Evolutionary conservation across 2,888 invertebrate species (phyloP).

Genomic region (Beris chalybata): DNA sequence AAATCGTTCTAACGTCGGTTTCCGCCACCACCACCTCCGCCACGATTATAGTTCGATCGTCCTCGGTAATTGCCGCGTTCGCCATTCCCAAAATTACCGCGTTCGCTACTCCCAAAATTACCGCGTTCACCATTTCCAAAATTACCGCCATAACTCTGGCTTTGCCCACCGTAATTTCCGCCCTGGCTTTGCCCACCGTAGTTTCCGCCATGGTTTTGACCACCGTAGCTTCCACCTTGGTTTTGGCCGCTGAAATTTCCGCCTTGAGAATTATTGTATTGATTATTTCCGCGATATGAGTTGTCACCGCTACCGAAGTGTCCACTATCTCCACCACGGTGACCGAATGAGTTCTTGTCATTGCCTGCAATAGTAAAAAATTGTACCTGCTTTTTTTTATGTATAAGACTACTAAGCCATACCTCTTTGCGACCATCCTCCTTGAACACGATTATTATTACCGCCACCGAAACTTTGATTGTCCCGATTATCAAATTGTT

Average conservation of each 20-base stretch:
- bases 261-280: conserved; percentile 29
- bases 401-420: conserved; percentile 17
- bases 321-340: conserved; percentile 42
- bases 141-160: conserved; percentile 42
- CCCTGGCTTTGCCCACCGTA: conserved; percentile 41
- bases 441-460: conserved; percentile 55
- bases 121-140: conserved; percentile 40
- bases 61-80: conserved; percentile 45
- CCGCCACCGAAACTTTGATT: conserved; percentile 54
- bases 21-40: conserved; percentile 43
- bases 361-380: background rate
- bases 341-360: conserved; percentile 32
- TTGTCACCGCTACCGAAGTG: conserved; percentile 36
- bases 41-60: conserved; percentile 52
- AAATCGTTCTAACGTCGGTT: conserved; percentile 26
- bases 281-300: conserved; percentile 35
- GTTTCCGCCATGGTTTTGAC: conserved; percentile 42
- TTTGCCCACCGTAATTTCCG: conserved; percentile 34
- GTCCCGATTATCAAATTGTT: conserved; percentile 41
- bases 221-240: conserved; percentile 39
- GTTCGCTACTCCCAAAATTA: conserved; percentile 39
- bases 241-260: conserved; percentile 34
- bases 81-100: conserved; percentile 42
- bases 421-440: conserved; percentile 50
- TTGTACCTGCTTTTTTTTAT: background rate